Evolutionary conservation across 2,113 vertebrate genomes (phyloP).

Genomic region (Camelus dromedarius): DNA sequence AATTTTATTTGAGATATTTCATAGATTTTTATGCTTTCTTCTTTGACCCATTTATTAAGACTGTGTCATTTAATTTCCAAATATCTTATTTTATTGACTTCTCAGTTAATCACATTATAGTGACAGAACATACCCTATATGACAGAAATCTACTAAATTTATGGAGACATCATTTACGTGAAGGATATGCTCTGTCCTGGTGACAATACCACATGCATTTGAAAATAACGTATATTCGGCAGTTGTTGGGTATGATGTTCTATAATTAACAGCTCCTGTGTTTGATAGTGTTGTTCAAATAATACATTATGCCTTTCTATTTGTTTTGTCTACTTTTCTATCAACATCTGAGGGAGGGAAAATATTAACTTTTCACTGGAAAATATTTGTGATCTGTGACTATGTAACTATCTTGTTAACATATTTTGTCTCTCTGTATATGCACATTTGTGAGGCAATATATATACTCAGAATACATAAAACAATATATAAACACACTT

Average conservation of each 20-base stretch:
- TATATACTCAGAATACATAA: not conserved
- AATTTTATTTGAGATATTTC: not conserved
- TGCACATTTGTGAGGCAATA: not conserved
- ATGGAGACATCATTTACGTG: not conserved
- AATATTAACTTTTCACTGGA: not conserved
- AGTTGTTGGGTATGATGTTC: not conserved
- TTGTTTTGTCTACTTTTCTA: not conserved
- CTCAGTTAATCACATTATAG: not conserved
- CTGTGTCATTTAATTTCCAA: not conserved
- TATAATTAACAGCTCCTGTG: not conserved
- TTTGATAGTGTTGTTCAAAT: not conserved
- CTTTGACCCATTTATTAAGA: not conserved
- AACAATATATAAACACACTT: not conserved
- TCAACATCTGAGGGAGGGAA: not conserved
- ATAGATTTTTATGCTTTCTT: not conserved
- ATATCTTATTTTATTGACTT: not conserved
- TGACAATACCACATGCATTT: not conserved
- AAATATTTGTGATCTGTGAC: not conserved
- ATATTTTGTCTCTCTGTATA: not conserved
- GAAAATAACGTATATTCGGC: not conserved
- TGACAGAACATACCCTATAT: not conserved
- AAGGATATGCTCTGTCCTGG: not conserved
- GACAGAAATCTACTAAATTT: not conserved
- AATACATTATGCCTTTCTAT: not conserved
- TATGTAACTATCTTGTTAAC: not conserved